These are phyloP conservation scores for Eublepharis macularius DNA, from an alignment of 2,113 vertebrate species.

Conservation along the genomic window DNA sequence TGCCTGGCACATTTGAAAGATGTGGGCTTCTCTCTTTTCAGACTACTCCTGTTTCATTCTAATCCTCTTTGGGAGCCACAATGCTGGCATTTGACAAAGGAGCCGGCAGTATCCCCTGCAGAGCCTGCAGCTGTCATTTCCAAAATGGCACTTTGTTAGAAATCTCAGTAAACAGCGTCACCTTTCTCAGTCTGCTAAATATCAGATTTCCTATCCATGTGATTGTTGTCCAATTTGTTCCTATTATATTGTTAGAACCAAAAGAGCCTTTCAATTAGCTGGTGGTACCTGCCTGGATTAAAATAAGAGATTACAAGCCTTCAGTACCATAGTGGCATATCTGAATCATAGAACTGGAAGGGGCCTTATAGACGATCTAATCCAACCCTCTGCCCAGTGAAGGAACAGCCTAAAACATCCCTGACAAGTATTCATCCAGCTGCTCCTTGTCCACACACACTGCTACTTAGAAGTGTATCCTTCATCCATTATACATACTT, in stretches of 20 bases:
- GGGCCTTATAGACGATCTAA: too few relatives aligned
- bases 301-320: constrained; percentile 31
- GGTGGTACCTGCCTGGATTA: neutral
- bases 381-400: too few relatives aligned
- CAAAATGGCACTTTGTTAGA: constrained; percentile 35
- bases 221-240: constrained; percentile 60
- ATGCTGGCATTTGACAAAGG: constrained; percentile 4
- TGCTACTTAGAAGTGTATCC: too few relatives aligned
- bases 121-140: constrained; percentile 53
- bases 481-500: too few relatives aligned
- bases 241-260: constrained; percentile 55
- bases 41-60: constrained; percentile 36
- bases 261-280: constrained; percentile 59
- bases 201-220: constrained; percentile 35
- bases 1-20: constrained; percentile 34
- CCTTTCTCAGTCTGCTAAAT: constrained; percentile 41
- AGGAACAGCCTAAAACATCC: too few relatives aligned
- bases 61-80: constrained; percentile 27
- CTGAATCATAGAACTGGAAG: too few relatives aligned
- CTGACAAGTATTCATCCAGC: too few relatives aligned
- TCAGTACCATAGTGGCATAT: constrained; percentile 16
- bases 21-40: constrained; percentile 14
- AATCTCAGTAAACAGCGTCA: constrained; percentile 50
- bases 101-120: constrained; percentile 47
- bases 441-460: too few relatives aligned